phyloP scores from a whole-genome alignment of 1,140 invertebrate species.

The Epicauta chinensis region DNA sequence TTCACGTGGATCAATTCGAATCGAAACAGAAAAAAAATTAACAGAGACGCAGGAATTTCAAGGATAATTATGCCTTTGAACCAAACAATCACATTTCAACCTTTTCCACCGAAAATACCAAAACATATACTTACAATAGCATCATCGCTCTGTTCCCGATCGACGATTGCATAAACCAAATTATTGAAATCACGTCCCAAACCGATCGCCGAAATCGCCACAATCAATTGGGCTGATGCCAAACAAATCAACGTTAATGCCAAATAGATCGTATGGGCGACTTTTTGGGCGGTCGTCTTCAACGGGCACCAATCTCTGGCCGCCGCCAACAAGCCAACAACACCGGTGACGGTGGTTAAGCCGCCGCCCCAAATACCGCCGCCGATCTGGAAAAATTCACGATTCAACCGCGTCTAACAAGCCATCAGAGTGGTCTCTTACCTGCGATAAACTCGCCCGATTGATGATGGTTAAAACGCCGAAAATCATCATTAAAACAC shows the following conservation, averaged over 20 bases:
- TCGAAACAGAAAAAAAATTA: too few species aligned
- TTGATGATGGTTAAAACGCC: conserved; percentile 52
- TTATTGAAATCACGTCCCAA: conserved; percentile 48
- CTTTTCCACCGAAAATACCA: too few species aligned
- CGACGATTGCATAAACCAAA: conserved; percentile 17
- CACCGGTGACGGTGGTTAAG: conserved; percentile 49
- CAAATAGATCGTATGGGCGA: conserved; percentile 51
- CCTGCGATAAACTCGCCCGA: conserved; percentile 50
- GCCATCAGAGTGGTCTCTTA: conserved; percentile 19
- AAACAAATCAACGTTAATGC: conserved; percentile 50
- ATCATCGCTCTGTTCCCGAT: conserved; percentile 16
- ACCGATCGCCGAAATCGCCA: conserved; percentile 53
- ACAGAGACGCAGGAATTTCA: too few species aligned
- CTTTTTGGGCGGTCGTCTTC: conserved; percentile 40
- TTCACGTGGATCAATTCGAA: background rate
- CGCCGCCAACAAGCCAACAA: conserved; percentile 50
- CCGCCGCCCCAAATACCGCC: conserved; percentile 57
- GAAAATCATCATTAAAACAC: conserved; percentile 50
- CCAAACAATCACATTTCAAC: too few species aligned
- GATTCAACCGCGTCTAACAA: background rate
- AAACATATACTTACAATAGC: too few species aligned
- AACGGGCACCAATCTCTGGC: conserved; percentile 52
- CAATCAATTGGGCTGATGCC: conserved; percentile 52
- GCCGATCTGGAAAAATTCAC: conserved; percentile 39
- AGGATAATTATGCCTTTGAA: too few species aligned